Conservation (phyloP, 2,797 vertebrate species). For the Eulemur albifrons region DNA sequence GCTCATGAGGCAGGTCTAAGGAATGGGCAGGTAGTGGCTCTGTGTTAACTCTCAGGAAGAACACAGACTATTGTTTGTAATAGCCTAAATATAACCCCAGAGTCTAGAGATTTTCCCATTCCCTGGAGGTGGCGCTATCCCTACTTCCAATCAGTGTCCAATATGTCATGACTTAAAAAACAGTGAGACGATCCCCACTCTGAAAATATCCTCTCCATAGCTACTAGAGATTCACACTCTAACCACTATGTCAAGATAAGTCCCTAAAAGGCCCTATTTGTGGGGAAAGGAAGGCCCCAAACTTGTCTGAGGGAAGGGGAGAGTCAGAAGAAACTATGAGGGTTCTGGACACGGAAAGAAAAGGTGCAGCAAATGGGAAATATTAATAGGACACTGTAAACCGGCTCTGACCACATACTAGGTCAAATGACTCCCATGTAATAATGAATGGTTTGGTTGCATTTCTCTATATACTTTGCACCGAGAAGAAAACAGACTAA, state of each 20-base stretch:
- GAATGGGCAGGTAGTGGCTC: background rate
- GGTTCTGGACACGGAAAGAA: background rate
- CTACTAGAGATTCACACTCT: background rate
- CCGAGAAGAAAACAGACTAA: background rate
- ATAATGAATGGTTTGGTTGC: background rate
- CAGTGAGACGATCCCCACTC: background rate
- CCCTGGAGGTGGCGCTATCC: background rate
- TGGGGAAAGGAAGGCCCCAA: background rate
- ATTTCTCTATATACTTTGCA: background rate
- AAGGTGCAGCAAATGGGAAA: background rate
- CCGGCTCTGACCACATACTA: background rate
- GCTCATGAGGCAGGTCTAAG: background rate
- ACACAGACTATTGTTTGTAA: background rate
- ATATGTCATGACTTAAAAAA: background rate
- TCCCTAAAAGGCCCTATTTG: background rate
- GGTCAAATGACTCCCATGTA: background rate
- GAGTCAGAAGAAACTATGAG: background rate
- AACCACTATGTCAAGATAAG: background rate
- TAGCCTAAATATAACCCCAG: background rate
- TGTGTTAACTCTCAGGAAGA: background rate
- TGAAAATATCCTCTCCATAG: background rate
- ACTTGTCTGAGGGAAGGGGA: too few relatives aligned
- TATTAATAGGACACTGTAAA: background rate
- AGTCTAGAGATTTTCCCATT: background rate
- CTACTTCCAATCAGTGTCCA: background rate